Evolutionary conservation across 2,888 invertebrate species (phyloP).

Genomic region (Diaperis boleti): DNA sequence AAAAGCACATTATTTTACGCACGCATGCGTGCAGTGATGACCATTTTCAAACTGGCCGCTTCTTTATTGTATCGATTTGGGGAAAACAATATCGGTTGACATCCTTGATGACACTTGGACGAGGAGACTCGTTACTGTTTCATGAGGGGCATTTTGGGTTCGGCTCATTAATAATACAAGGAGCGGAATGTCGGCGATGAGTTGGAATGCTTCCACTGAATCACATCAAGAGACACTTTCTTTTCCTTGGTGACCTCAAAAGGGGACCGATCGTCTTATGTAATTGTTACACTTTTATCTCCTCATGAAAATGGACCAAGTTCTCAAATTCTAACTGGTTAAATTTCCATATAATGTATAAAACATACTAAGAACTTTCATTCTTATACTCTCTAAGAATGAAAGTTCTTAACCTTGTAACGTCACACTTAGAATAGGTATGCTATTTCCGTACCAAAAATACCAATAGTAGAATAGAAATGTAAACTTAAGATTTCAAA

Average conservation of each 20-base stretch:
- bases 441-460: no score
- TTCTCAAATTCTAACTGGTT: background rate
- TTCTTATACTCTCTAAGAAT: no score
- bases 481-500: no score
- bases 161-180: background rate
- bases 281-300: background rate
- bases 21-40: conserved; percentile 18
- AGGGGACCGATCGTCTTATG: background rate
- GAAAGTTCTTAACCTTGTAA: no score
- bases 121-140: background rate
- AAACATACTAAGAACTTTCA: no score
- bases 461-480: no score
- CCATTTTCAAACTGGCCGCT: background rate
- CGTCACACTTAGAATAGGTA: no score
- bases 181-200: background rate
- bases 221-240: background rate
- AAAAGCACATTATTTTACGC: conserved; percentile 29
- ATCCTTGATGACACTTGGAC: conserved; percentile 1
- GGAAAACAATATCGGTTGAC: conserved; percentile 1
- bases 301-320: background rate
- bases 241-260: conserved; percentile 2
- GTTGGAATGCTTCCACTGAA: background rate
- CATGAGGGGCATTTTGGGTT: background rate
- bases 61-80: conserved; percentile 13
- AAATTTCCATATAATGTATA: no score